Percentiles rank a stretch among this genome's conserved stretches.
These are phyloP conservation scores for Saccopteryx bilineata DNA, from an alignment of 2,113 vertebrate species.

Conservation along the genomic window DNA sequence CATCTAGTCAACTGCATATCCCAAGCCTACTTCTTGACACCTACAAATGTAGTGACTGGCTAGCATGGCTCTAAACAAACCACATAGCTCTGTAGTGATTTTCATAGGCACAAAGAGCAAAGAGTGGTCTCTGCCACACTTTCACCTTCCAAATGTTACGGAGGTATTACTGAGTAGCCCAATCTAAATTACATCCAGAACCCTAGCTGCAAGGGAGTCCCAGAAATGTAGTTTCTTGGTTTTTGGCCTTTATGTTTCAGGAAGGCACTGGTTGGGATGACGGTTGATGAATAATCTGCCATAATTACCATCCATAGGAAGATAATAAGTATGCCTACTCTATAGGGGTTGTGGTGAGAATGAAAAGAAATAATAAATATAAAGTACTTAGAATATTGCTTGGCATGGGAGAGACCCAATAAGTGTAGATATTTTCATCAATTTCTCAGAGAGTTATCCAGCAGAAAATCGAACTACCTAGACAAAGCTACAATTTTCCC, in stretches of 20 bases:
- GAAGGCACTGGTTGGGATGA: neutral
- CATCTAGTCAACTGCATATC: neutral
- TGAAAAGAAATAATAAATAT: neutral
- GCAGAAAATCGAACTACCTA: neutral
- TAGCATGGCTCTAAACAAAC: neutral
- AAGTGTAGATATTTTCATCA: neutral
- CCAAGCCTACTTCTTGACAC: neutral
- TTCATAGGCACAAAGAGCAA: neutral
- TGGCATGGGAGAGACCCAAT: neutral
- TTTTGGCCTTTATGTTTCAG: neutral
- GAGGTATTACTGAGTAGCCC: neutral
- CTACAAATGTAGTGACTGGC: neutral
- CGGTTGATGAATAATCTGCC: neutral
- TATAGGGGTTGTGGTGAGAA: neutral
- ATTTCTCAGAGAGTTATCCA: neutral
- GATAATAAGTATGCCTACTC: neutral
- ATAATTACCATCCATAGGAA: neutral
- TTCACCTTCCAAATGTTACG: neutral
- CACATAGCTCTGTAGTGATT: neutral
- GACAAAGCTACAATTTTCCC: neutral
- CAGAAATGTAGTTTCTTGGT: neutral
- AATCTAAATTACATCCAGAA: neutral
- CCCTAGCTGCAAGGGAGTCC: conserved; percentile 61
- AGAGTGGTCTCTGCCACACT: neutral
- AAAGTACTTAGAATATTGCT: neutral